Percentiles rank a stretch among this genome's conserved stretches.
Evolutionary conservation across 2,888 invertebrate species (phyloP).

Genomic region (Hydraecia micacea): DNA sequence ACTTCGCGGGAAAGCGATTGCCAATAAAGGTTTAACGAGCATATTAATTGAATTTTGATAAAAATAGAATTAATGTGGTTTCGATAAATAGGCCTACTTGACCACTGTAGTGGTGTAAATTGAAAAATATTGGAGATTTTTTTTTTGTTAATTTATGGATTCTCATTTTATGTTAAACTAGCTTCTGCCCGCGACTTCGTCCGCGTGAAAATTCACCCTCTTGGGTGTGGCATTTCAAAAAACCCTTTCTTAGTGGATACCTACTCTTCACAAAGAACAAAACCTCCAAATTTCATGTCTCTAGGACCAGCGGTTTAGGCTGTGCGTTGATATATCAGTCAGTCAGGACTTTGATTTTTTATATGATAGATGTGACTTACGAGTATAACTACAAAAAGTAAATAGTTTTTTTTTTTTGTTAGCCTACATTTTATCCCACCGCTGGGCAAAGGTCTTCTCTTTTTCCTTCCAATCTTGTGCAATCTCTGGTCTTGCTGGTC

Average conservation of each 20-base stretch:
- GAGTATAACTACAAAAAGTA: not conserved
- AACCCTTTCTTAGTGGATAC: no score
- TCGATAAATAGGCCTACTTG: not conserved
- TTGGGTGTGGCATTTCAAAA: no score
- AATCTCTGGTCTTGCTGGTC: not conserved
- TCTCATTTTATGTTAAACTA: not conserved
- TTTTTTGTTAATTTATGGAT: not conserved
- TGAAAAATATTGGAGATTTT: not conserved
- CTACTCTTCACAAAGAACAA: no score
- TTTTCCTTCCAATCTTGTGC: not conserved
- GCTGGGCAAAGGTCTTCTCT: not conserved
- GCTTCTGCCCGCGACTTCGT: no score
- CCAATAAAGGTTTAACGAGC: slow-evolving; percentile 4
- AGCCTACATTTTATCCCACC: not conserved
- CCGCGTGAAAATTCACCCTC: no score
- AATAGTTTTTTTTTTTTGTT: not conserved
- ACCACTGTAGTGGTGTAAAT: slow-evolving; percentile 1
- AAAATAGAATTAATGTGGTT: slow-evolving; percentile 7
- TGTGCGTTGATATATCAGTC: no score
- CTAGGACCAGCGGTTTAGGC: no score
- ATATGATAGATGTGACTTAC: no score
- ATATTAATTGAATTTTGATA: slow-evolving; percentile 33
- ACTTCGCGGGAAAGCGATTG: slow-evolving; percentile 32
- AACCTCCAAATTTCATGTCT: no score
- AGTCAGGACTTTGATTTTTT: no score